Evolutionary conservation across 2,888 invertebrate genomes (phyloP).

Genomic region (Melipona beecheii): DNA sequence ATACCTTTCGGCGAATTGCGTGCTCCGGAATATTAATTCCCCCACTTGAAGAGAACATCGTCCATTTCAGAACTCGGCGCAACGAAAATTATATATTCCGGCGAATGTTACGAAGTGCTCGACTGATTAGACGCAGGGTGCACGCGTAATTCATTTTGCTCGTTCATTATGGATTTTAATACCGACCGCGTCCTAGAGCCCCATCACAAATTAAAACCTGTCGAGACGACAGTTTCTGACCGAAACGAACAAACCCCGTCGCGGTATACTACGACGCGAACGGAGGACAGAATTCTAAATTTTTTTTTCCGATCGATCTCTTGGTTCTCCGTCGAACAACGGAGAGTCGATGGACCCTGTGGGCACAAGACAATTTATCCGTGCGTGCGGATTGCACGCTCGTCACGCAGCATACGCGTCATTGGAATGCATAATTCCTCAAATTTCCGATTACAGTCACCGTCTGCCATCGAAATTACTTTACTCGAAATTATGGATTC

Average conservation of each 20-base stretch:
- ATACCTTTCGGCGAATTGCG: neutral
- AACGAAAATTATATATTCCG: slow-evolving; percentile 44
- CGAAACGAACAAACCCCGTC: slow-evolving; percentile 43
- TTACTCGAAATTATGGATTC: neutral
- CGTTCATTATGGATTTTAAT: slow-evolving; percentile 72
- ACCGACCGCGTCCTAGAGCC: slow-evolving; percentile 44
- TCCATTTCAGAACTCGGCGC: slow-evolving; percentile 3
- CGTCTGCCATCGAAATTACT: neutral
- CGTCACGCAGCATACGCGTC: neutral
- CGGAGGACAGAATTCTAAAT: slow-evolving; percentile 50
- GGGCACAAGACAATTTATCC: neutral
- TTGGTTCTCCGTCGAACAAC: slow-evolving; percentile 27
- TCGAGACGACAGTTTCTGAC: slow-evolving; percentile 41
- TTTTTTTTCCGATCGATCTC: slow-evolving; percentile 30
- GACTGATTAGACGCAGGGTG: slow-evolving; percentile 42
- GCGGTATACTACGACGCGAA: slow-evolving; percentile 1
- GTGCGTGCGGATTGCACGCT: neutral
- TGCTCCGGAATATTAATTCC: slow-evolving; percentile 29
- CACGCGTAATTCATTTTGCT: slow-evolving; percentile 66
- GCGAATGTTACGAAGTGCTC: slow-evolving; percentile 29
- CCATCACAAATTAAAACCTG: slow-evolving; percentile 66
- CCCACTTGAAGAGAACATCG: slow-evolving; percentile 10
- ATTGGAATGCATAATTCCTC: slow-evolving; percentile 6
- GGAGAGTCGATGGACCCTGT: slow-evolving; percentile 22
- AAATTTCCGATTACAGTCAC: neutral